Conservation (phyloP, 2,113 vertebrate genomes). For the Microtus richardsoni region DNA sequence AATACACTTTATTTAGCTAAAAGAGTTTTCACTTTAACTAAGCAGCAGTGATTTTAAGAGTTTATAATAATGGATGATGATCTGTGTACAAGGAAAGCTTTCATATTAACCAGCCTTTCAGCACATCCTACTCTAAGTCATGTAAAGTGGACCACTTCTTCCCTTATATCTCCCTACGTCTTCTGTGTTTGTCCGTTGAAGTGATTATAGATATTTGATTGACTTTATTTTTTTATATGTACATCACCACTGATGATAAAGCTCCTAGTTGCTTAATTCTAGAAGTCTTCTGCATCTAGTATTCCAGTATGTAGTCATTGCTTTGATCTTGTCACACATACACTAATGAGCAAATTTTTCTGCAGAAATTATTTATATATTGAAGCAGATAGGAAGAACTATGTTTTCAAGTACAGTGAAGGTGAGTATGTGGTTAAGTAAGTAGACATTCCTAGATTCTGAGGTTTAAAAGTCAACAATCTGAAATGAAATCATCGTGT, state of each 20-base stretch:
- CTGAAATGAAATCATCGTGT: background rate
- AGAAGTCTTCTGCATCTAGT: background rate
- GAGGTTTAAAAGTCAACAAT: background rate
- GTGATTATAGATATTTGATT: background rate
- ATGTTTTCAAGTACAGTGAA: background rate
- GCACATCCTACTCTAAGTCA: background rate
- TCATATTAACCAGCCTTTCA: background rate
- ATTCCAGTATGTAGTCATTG: background rate
- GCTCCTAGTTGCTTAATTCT: background rate
- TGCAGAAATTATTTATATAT: background rate
- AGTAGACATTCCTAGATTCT: background rate
- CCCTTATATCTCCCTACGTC: background rate
- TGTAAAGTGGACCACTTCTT: background rate
- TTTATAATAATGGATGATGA: background rate
- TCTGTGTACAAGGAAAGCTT: background rate
- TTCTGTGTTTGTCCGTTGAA: background rate
- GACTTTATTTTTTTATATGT: background rate
- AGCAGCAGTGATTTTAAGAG: background rate
- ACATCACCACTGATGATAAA: background rate
- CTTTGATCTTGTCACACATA: background rate
- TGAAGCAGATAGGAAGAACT: background rate
- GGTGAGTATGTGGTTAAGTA: background rate
- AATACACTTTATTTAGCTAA: background rate
- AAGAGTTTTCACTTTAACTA: background rate
- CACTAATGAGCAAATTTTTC: background rate